Conservation (phyloP, 2,888 invertebrate genomes). For the Laothoe populi region DNA sequence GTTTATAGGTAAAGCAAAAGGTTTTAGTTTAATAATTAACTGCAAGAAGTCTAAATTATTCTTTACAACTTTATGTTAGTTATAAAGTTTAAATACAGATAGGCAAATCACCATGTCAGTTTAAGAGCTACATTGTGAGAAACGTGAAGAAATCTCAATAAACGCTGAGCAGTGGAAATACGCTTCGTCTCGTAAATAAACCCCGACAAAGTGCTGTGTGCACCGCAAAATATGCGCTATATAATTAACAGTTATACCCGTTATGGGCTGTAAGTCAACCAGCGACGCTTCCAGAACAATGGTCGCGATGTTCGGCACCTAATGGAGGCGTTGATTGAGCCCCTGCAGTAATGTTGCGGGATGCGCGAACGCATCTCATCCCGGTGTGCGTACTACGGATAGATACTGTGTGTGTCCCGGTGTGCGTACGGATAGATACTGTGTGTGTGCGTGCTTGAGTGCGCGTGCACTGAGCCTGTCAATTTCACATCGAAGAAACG, state of each 20-base stretch:
- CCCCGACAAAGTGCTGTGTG: conserved; percentile 63
- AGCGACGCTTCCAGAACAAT: conserved; percentile 67
- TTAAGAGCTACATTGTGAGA: neutral
- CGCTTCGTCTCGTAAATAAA: conserved; percentile 61
- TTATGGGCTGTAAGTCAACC: conserved; percentile 74
- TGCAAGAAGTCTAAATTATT: neutral
- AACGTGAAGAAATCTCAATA: conserved; percentile 21
- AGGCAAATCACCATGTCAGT: neutral
- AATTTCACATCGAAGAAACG: conserved; percentile 15
- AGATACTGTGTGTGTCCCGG: neutral
- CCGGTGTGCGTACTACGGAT: conserved; percentile 28
- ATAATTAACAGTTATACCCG: conserved; percentile 78
- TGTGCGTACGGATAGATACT: neutral
- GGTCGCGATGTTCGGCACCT: conserved; percentile 69
- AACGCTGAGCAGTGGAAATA: conserved; percentile 46
- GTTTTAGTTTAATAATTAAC: no score
- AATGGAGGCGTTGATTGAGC: conserved; percentile 68
- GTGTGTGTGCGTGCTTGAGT: neutral
- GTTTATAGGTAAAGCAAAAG: no score
- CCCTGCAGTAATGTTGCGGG: conserved; percentile 59
- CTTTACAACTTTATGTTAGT: neutral
- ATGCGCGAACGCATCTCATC: conserved; percentile 40
- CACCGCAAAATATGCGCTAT: conserved; percentile 65
- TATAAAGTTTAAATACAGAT: conserved; percentile 1
- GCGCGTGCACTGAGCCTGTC: conserved; percentile 15